phyloP scores from a whole-genome alignment of 2,113 vertebrate genomes.

The Phylloscopus trochiloides region DNA sequence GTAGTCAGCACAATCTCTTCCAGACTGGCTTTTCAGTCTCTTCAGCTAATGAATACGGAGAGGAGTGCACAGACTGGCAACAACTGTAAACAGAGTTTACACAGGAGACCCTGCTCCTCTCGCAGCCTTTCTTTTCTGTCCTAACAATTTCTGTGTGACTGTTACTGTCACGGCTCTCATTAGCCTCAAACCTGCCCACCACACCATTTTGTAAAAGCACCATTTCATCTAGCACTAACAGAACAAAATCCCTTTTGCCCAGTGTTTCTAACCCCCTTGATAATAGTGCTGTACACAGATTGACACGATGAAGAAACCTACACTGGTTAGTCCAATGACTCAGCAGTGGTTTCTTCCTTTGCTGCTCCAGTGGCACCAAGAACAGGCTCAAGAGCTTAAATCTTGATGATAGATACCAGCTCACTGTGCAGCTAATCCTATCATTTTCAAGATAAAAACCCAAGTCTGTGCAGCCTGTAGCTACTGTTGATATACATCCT shows the following conservation, averaged over 20 bases:
- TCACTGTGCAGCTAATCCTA: not conserved
- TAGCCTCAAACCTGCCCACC: not conserved
- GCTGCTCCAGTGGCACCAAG: not conserved
- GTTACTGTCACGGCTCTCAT: not conserved
- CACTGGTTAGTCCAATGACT: not conserved
- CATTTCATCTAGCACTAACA: not conserved
- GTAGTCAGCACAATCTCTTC: constrained; percentile 25
- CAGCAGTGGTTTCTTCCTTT: not conserved
- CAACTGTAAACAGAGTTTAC: not conserved
- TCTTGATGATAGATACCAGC: not conserved
- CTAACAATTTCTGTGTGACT: not conserved
- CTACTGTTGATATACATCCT: not conserved
- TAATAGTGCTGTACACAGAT: not conserved
- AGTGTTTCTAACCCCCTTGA: not conserved
- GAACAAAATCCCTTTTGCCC: not conserved
- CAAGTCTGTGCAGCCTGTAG: not conserved
- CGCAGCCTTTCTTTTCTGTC: not conserved
- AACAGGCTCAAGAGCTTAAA: not conserved
- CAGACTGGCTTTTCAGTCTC: not conserved
- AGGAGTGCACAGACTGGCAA: not conserved
- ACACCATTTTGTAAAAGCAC: not conserved
- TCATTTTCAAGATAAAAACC: not conserved
- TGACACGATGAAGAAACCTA: not conserved
- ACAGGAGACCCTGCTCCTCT: not conserved
- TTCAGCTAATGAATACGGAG: not conserved